These are phyloP conservation scores for Andrena cerasifolii DNA, from an alignment of 1,140 invertebrate genomes.

Conservation along the genomic window DNA sequence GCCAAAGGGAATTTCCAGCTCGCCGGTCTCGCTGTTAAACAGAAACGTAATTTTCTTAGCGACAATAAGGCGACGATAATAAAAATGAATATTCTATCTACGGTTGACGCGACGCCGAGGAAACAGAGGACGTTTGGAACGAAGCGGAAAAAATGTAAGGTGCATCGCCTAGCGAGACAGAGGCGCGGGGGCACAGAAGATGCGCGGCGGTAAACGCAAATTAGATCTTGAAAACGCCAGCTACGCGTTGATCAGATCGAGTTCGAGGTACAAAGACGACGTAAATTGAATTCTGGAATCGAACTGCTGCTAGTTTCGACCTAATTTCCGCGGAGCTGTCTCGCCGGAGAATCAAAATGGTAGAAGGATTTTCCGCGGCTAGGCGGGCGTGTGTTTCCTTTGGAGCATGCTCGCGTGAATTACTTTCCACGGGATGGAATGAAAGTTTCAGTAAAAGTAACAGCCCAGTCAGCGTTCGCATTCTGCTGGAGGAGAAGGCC, in stretches of 20 bases:
- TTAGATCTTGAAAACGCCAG: conserved; percentile 68
- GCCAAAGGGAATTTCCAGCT: not conserved
- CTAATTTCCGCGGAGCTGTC: conserved; percentile 60
- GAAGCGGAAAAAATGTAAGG: no score
- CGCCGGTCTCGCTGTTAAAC: not conserved
- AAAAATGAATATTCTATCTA: no score
- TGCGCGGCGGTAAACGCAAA: conserved; percentile 66
- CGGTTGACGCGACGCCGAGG: no score
- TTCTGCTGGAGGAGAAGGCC: no score
- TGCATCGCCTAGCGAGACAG: no score
- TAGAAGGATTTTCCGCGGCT: conserved; percentile 13
- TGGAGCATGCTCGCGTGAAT: not conserved
- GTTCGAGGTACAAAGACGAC: conserved; percentile 61
- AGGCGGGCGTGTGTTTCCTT: conserved; percentile 7
- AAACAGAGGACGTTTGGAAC: no score
- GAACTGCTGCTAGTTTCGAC: conserved; percentile 64
- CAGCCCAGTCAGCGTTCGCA: no score
- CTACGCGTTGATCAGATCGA: conserved; percentile 57
- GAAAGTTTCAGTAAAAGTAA: conserved; percentile 26
- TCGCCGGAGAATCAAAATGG: conserved; percentile 11
- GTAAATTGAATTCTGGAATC: conserved; percentile 68
- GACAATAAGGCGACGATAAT: no score
- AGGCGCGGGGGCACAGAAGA: conserved; percentile 23
- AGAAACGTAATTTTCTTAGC: not conserved
- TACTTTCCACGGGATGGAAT: not conserved